phyloP scores from a whole-genome alignment of 2,113 vertebrate species.

The Orycteropus afer region DNA sequence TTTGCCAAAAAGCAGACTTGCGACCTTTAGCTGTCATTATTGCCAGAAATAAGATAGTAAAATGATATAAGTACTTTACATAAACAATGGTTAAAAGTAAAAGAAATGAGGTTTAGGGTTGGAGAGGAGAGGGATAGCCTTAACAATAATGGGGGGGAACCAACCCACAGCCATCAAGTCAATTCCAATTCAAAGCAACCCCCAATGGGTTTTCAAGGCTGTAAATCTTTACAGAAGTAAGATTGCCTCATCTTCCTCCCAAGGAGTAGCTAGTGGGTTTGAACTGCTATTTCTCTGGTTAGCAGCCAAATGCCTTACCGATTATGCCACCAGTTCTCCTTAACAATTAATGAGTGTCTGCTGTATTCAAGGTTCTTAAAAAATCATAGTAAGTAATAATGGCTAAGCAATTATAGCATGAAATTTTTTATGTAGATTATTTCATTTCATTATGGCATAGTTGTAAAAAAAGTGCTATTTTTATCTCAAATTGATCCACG shows the following conservation, averaged over 20 bases:
- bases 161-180: too few relatives aligned
- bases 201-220: too few relatives aligned
- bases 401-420: not conserved
- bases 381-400: not conserved
- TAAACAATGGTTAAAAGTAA: not conserved
- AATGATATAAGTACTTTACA: not conserved
- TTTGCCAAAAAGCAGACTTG: not conserved
- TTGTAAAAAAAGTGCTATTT: constrained; percentile 15
- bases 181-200: too few relatives aligned
- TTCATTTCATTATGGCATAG: not conserved
- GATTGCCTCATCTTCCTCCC: too few relatives aligned
- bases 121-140: not conserved
- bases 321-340: too few relatives aligned
- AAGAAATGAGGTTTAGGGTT: not conserved
- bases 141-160: too few relatives aligned
- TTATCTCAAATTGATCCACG: not conserved
- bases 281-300: too few relatives aligned
- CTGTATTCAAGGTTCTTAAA: not conserved
- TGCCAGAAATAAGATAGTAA: not conserved
- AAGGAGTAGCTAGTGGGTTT: too few relatives aligned
- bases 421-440: constrained; percentile 17
- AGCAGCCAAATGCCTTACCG: too few relatives aligned
- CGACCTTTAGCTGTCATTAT: not conserved
- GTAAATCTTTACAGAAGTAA: too few relatives aligned
- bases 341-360: not conserved